Evolutionary conservation across 2,888 invertebrate genomes (phyloP), one percentile per base, ranked within the genome.

Genomic region (Muscina levida): DNA sequence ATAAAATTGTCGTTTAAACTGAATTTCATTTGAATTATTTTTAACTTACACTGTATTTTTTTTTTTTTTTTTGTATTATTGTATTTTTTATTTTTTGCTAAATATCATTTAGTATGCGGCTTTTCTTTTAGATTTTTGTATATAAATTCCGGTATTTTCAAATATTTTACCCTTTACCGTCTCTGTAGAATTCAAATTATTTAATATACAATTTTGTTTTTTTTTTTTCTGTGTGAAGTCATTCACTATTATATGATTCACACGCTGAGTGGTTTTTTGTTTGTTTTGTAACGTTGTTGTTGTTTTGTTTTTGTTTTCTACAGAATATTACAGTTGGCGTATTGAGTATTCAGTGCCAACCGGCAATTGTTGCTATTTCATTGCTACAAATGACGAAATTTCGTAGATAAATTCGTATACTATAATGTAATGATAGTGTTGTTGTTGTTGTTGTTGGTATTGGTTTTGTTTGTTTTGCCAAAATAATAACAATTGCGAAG

Each of bases 401-500:
- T 24, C 53, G 24, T 11, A 22, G 24, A 53, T 51, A 53, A 22
- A 5, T 53, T 17, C 8, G 53, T 24, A 31, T 31, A 8, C 8
- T 31, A 8, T 31, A n/a, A 31, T 31, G 8, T 31, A 31, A 31
- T 53, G 53, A 5, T n/a, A 15, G 42, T 56, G 53, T 57, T 31
- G 17, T 31, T 31, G 31, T 31, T 15, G 15, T 57, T 37, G 19
- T 24, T 19, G 22, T 11, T 53, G 31, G 15, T 15, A 4, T 57
- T 37, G 19, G 10, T 19, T 2, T 11, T 53, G n/a, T 46, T 15
- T 46, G 46, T 57, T 26, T 15, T 31, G 57, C 39, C 31, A 56
- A 31, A 56, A 59, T 39, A 8, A 59, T 17, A 70, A 73, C 53
- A 79, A 74, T 22, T 31, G 56, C 31, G 11, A 51, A 66, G 53